These are phyloP conservation scores for Galagoides demidoff DNA, from an alignment of 2,797 vertebrate genomes.

Conservation along the genomic window DNA sequence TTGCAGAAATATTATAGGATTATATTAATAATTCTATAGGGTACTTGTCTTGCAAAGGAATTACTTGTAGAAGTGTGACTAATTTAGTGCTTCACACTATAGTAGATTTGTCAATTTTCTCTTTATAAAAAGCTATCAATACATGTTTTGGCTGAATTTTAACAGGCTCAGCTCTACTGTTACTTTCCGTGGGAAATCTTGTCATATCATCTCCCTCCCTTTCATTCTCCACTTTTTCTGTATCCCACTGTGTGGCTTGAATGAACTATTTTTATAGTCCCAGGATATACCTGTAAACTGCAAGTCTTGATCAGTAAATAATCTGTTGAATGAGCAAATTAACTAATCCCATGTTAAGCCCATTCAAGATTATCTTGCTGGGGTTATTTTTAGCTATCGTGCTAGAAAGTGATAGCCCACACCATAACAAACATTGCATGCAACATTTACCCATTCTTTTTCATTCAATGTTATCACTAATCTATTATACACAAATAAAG, in stretches of 20 bases:
- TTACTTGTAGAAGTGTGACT: background rate
- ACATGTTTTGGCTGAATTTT: background rate
- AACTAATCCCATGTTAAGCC: background rate
- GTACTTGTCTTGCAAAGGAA: background rate
- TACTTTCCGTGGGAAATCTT: background rate
- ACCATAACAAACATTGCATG: fast-evolving
- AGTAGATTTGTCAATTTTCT: background rate
- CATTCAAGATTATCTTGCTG: conserved; percentile 1
- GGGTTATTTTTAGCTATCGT: background rate
- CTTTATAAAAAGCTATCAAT: background rate
- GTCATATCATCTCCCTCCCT: fast-evolving
- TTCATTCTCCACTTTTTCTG: fast-evolving
- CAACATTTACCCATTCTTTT: no score
- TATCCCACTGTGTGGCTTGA: background rate
- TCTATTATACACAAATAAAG: fast-evolving
- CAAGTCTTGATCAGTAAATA: background rate
- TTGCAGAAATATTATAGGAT: background rate
- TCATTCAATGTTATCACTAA: fast-evolving
- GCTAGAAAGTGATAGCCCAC: background rate
- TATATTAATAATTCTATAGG: no score
- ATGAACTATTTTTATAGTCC: background rate
- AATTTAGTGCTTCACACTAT: background rate
- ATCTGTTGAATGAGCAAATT: background rate
- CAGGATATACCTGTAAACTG: background rate
- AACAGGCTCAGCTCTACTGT: background rate